Percentiles rank a stretch among this genome's conserved stretches.
Evolutionary conservation across 1,140 invertebrate genomes (phyloP).

Genomic region (Geopemphigus sp.): DNA sequence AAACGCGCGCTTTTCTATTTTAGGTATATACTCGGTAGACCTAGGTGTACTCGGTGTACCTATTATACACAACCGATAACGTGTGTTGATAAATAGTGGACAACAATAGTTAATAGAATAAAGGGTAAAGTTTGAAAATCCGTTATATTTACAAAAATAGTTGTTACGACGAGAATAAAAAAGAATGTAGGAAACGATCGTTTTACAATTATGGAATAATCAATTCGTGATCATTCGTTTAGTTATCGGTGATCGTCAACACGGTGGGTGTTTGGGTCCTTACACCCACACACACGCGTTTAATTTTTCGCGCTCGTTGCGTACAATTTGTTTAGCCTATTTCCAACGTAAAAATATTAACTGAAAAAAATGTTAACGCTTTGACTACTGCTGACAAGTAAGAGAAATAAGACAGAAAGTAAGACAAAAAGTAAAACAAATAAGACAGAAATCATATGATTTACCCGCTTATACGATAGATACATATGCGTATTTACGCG

Average conservation of each 20-base stretch:
- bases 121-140: background rate
- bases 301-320: no score
- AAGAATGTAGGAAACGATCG: background rate
- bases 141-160: slow-evolving; percentile 23
- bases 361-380: no score
- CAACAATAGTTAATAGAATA: background rate
- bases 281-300: no score
- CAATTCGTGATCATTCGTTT: background rate
- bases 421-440: no score
- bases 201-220: background rate
- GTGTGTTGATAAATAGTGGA: slow-evolving; percentile 3
- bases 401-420: no score
- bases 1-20: background rate
- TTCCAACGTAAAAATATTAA: no score
- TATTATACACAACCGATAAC: background rate
- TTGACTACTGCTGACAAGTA: no score
- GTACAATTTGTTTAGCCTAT: no score
- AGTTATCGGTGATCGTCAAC: background rate
- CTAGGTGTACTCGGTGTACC: background rate
- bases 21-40: background rate
- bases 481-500: no score
- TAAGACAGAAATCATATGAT: no score
- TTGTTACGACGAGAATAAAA: background rate
- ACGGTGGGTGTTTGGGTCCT: no score
- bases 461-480: no score